Evolutionary conservation across 2,113 vertebrate species (phyloP), one percentile per base, ranked within the genome.

Genomic region (Scytalopus superciliaris): DNA sequence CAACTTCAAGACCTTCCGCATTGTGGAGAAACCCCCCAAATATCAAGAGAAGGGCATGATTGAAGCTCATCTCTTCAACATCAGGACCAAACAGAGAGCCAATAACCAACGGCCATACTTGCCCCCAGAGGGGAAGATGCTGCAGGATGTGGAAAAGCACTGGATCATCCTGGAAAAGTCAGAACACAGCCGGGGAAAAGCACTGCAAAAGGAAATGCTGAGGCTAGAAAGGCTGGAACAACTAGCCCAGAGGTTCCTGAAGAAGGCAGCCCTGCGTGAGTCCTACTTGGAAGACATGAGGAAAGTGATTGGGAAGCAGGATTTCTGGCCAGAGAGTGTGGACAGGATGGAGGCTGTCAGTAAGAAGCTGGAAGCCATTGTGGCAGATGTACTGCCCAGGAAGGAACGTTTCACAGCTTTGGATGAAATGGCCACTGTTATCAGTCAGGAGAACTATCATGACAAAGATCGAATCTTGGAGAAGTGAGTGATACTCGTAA

Each of bases 11-110:
- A 97, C 96, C 53, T 99, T 99, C 95, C 98, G 98, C 44, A 98
- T 97, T 4, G 97, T 98, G 92, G 99, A 99, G 97, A 99, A 99
- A 94, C 99, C 99, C 4, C 98, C 97, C 3, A 98, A 98, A 68
- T 99, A 99, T 83, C 98, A 98, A 96, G 99, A 99, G 88, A 98
- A 98, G 28, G 99, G 99, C 15, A 91, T 97, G 22, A 98, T 98
- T 3, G 99, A 99, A 91, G 98, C 98, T 81, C 98, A 98, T 60
- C 97, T 99, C 67, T 99, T 99, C 96, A 98, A 75, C 60, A 98
- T 99, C 89, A 98, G 97, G 76, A 99, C 98, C 69, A 98, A 97
- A 37, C 97, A 98, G 39, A 98, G 96, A 42, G 99, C 98, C 85
- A 99, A 98, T 86, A 99, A 99, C 77, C 98, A 98, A 57, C 97